Conservation (phyloP, 35 echinoderm and acorn worm species). For the Amphiura filiformis region DNA sequence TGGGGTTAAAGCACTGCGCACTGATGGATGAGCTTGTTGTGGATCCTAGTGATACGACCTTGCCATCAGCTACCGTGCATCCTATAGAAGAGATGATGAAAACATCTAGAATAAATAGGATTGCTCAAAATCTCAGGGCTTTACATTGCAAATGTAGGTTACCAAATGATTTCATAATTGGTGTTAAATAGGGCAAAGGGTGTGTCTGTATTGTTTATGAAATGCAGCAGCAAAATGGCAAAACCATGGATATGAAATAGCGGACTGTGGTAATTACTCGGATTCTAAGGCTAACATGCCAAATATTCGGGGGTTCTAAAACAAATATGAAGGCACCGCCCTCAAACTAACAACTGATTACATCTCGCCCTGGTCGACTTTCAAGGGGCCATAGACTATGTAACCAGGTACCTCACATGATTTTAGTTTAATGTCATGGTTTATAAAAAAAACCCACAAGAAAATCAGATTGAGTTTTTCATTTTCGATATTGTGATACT, state of each 20-base stretch:
- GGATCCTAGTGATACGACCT: too few species aligned
- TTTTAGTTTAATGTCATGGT: too few species aligned
- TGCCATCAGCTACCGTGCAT: not conserved
- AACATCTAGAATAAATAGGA: not conserved
- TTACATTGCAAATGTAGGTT: not conserved
- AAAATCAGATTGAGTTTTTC: too few species aligned
- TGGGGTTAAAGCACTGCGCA: too few species aligned
- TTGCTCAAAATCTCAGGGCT: not conserved
- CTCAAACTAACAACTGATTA: not conserved
- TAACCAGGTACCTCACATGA: too few species aligned
- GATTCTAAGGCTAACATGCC: not conserved
- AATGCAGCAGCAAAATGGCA: too few species aligned
- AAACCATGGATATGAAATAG: too few species aligned
- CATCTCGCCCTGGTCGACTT: not conserved
- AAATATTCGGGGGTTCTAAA: not conserved
- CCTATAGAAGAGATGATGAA: not conserved
- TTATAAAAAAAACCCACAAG: too few species aligned
- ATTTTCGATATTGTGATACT: too few species aligned
- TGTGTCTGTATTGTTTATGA: too few species aligned
- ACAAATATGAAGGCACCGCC: not conserved
- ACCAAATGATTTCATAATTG: not conserved
- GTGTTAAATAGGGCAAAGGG: not conserved
- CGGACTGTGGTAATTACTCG: conserved; percentile 4
- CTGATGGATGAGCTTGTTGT: too few species aligned
- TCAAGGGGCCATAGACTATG: conserved; percentile 13